A percentile compares a stretch with the other conserved stretches of the same genome.
Evolutionary conservation across 92 coral and sea anemone species (phyloP).

Genomic region (Diadumene lineata): DNA sequence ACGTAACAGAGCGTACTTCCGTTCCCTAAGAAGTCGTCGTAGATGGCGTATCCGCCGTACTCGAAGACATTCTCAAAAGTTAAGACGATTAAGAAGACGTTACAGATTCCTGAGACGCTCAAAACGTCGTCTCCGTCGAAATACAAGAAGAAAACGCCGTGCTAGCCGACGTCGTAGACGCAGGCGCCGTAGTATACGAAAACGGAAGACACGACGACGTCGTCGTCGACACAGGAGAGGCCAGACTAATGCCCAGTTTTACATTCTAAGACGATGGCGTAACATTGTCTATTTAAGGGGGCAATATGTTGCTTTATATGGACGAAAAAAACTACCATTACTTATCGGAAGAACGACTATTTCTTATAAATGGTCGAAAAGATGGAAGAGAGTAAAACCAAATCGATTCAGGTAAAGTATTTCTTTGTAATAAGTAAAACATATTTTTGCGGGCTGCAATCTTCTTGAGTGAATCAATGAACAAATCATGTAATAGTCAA

Average conservation of each 20-base stretch:
- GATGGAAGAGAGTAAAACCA: no score
- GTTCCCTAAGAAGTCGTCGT: background rate
- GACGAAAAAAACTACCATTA: no score
- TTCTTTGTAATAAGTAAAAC: no score
- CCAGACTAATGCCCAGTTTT: background rate
- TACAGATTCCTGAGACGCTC: background rate
- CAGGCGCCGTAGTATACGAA: background rate
- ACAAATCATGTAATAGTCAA: no score
- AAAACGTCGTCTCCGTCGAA: background rate
- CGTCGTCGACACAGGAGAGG: slow-evolving; percentile 8
- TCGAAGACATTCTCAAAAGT: background rate
- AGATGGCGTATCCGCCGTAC: background rate
- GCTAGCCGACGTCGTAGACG: slow-evolving; percentile 4
- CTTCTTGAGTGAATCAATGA: no score
- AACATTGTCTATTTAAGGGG: background rate
- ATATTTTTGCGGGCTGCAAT: no score
- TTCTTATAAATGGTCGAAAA: no score
- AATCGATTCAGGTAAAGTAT: no score
- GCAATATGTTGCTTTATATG: no score
- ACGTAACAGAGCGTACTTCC: slow-evolving; percentile 5
- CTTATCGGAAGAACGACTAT: no score
- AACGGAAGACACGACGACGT: slow-evolving; percentile 8
- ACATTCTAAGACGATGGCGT: slow-evolving; percentile 6
- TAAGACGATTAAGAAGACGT: background rate
- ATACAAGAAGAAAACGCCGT: slow-evolving; percentile 1